These are phyloP conservation scores for Cottoperca gobio DNA, from an alignment of 2,797 vertebrate species.

Conservation along the genomic window DNA sequence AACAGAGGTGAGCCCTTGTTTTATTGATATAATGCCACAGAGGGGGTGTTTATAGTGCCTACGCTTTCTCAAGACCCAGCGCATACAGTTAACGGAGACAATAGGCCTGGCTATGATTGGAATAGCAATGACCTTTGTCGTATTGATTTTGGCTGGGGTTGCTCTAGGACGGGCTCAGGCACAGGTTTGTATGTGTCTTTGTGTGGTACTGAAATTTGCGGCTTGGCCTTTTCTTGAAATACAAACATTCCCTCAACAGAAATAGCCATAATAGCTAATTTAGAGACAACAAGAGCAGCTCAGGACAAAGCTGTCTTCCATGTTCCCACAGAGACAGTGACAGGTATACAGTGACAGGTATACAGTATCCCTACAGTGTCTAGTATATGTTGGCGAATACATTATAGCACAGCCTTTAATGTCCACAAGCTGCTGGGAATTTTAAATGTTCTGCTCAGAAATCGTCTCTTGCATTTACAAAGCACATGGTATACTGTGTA, in stretches of 20 bases:
- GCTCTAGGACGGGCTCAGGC: slow-evolving; percentile 46
- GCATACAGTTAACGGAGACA: slow-evolving; percentile 66
- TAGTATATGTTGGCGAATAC: not conserved
- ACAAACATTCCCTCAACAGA: slow-evolving; percentile 52
- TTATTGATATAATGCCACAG: slow-evolving; percentile 50
- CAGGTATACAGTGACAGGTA: not conserved
- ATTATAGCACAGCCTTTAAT: not conserved
- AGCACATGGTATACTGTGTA: not conserved
- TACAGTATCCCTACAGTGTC: slow-evolving; percentile 3
- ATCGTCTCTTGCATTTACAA: not conserved
- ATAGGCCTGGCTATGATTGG: slow-evolving; percentile 70
- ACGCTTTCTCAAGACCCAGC: slow-evolving; percentile 53
- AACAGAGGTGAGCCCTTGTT: slow-evolving; percentile 44
- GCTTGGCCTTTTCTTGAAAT: slow-evolving; percentile 59
- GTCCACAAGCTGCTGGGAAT: not conserved
- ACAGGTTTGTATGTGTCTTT: slow-evolving; percentile 41
- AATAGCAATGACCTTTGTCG: slow-evolving; percentile 81
- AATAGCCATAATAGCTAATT: slow-evolving; percentile 53
- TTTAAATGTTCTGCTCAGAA: slow-evolving; percentile 1
- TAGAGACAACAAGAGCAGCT: slow-evolving; percentile 40
- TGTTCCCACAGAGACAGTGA: slow-evolving; percentile 3
- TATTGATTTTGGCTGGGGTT: slow-evolving; percentile 79
- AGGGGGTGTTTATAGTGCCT: slow-evolving; percentile 39
- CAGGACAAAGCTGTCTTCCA: slow-evolving; percentile 8
- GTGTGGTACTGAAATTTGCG: slow-evolving; percentile 38